A percentile compares a stretch with the other conserved stretches of the same genome.
phyloP scores from a whole-genome alignment of 2,888 invertebrate species.

The Sympetrum striolatum region DNA sequence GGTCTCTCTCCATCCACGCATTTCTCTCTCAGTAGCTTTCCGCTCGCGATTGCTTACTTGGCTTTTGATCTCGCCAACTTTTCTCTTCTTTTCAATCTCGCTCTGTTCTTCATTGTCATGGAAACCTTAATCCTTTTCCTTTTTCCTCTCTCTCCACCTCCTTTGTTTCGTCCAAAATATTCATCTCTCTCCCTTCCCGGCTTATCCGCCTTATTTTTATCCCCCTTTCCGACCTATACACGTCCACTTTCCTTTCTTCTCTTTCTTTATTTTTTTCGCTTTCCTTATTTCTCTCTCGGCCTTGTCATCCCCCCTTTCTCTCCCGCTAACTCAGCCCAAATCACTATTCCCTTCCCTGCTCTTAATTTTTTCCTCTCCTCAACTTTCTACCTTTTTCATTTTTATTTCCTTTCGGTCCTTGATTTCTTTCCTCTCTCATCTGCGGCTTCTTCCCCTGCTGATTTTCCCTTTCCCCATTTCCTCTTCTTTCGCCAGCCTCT shows the following conservation, averaged over 20 bases:
- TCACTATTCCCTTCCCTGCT: background rate
- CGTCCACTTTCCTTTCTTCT: background rate
- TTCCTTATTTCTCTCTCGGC: background rate
- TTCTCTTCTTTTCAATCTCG: background rate
- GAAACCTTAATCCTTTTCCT: background rate
- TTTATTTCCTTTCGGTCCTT: background rate
- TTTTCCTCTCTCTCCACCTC: background rate
- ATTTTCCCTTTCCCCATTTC: background rate
- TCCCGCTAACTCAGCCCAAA: background rate
- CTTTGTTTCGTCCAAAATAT: background rate
- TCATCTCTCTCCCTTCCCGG: background rate
- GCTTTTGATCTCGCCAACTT: background rate
- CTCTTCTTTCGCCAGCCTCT: background rate
- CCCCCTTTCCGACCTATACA: background rate
- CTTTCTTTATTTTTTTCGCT: background rate
- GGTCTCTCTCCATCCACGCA: background rate
- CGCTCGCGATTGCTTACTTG: background rate
- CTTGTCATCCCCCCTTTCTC: background rate
- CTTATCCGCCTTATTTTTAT: background rate
- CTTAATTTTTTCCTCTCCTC: background rate
- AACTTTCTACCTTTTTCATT: background rate
- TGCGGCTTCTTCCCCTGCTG: background rate
- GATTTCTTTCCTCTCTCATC: background rate
- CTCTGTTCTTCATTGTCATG: background rate
- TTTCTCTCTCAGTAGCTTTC: background rate